Percentiles rank a stretch among this genome's conserved stretches.
These are phyloP conservation scores for Drosophila sordidula DNA, from an alignment of 2,888 invertebrate species.

Conservation along the genomic window DNA sequence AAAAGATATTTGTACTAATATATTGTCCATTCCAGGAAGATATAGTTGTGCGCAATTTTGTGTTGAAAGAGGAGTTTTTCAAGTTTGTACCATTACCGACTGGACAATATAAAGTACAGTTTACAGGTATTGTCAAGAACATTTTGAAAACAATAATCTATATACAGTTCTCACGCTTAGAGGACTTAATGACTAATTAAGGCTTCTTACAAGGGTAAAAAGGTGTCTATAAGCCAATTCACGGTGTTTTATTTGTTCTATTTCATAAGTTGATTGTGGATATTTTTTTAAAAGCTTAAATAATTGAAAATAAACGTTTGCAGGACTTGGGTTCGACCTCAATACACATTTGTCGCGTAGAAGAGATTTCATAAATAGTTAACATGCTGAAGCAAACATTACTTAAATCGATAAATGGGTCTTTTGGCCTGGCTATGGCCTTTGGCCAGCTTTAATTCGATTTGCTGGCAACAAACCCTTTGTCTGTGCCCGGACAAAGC, in stretches of 20 bases:
- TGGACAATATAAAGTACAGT: too few species aligned
- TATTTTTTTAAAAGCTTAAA: too few species aligned
- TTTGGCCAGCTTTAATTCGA: constrained; percentile 18
- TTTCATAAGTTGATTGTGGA: too few species aligned
- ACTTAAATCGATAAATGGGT: constrained; percentile 9
- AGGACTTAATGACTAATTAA: constrained; percentile 6
- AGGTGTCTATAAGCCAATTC: too few species aligned
- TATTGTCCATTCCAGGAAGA: too few species aligned
- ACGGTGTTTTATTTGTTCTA: too few species aligned
- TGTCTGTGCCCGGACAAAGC: constrained; percentile 2
- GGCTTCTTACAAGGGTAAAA: too few species aligned
- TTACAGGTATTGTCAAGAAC: neutral
- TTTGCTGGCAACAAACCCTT: constrained; percentile 17
- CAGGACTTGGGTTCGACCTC: neutral
- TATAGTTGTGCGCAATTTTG: too few species aligned
- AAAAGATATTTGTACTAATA: too few species aligned
- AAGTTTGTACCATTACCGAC: too few species aligned
- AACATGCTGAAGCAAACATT: neutral
- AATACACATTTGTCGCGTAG: neutral
- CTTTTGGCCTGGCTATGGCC: neutral
- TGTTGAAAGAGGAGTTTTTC: too few species aligned
- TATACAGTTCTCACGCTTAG: neutral
- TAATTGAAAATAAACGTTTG: too few species aligned
- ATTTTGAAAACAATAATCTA: neutral
- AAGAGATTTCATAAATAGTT: neutral